phyloP scores from a whole-genome alignment of 2,113 vertebrate species.

The Motacilla tschutschensis region DNA sequence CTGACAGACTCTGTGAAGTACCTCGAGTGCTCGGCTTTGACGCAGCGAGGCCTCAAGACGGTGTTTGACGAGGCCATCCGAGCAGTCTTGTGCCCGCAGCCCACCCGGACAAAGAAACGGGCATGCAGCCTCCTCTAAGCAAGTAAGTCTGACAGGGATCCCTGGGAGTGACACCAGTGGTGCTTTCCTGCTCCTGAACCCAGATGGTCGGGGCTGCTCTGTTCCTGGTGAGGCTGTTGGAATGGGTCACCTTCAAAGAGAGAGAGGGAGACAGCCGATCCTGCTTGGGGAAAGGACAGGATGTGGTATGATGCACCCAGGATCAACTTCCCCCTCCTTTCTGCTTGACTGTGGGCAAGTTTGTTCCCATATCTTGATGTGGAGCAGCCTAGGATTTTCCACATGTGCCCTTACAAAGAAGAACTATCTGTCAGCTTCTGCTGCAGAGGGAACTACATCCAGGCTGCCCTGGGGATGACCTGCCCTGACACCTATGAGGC shows the following conservation, averaged over 20 bases:
- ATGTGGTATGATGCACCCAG: not conserved
- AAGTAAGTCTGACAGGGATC: slow-evolving; percentile 39
- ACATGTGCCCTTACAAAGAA: not conserved
- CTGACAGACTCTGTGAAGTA: slow-evolving; percentile 86
- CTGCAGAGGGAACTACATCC: not conserved
- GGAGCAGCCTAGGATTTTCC: not conserved
- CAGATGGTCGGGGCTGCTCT: fast-evolving
- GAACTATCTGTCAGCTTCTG: not conserved
- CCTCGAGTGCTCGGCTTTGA: slow-evolving; percentile 90
- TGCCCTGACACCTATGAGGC: not conserved
- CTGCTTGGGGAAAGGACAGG: not conserved
- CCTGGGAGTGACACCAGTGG: not conserved
- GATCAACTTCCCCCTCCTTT: not conserved
- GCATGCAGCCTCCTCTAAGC: slow-evolving; percentile 78
- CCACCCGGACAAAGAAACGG: slow-evolving; percentile 79
- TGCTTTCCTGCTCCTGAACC: not conserved
- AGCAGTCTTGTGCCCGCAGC: slow-evolving; percentile 87
- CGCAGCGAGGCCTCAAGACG: slow-evolving; percentile 87
- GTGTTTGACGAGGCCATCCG: slow-evolving; percentile 93
- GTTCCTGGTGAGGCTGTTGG: not conserved
- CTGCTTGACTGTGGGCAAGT: not conserved
- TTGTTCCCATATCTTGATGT: not conserved
- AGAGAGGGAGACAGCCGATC: not conserved
- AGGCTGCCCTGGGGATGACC: not conserved
- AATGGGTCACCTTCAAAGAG: not conserved